Percentiles rank a stretch among this genome's conserved stretches.
phyloP scores from a whole-genome alignment of 2,797 vertebrate genomes.

The Pangasius krempfi region DNA sequence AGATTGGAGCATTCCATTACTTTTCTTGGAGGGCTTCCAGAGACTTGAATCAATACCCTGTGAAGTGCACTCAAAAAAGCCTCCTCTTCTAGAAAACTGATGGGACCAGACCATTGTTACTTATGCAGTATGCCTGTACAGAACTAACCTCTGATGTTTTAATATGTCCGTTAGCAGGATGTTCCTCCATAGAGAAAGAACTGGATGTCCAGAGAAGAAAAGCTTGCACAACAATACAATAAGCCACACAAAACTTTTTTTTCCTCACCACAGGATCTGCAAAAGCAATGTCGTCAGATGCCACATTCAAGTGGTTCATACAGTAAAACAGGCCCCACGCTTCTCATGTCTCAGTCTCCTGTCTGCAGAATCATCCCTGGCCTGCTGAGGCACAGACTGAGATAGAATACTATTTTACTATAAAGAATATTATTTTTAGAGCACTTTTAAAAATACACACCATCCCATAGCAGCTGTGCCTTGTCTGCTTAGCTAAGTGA shows the following conservation, averaged over 20 bases:
- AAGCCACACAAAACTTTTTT: slow-evolving; percentile 62
- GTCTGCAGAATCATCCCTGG: slow-evolving; percentile 56
- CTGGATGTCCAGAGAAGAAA: slow-evolving; percentile 41
- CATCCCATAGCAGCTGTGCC: slow-evolving; percentile 19
- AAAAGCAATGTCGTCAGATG: slow-evolving; percentile 61
- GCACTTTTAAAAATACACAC: slow-evolving; percentile 29
- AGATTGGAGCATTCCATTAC: slow-evolving; percentile 65
- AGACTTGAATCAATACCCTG: slow-evolving; percentile 51
- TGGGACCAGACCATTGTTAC: slow-evolving; percentile 19
- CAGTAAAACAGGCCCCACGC: slow-evolving; percentile 49
- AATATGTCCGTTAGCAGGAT: slow-evolving; percentile 36
- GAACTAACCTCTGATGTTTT: slow-evolving; percentile 27
- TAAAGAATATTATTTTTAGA: slow-evolving; percentile 19
- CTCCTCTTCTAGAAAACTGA: slow-evolving; percentile 32
- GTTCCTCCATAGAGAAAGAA: slow-evolving; percentile 43
- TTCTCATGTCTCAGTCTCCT: slow-evolving; percentile 49
- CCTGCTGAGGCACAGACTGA: slow-evolving; percentile 35
- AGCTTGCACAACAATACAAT: slow-evolving; percentile 57
- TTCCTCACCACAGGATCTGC: slow-evolving; percentile 61
- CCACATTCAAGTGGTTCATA: slow-evolving; percentile 58
- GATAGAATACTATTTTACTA: slow-evolving; percentile 30
- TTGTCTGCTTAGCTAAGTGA: slow-evolving; percentile 27
- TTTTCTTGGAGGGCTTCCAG: slow-evolving; percentile 64
- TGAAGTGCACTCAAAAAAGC: slow-evolving; percentile 40
- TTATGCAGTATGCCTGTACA: slow-evolving; percentile 20